Percentiles rank a stretch among this genome's conserved stretches.
These are phyloP conservation scores for Leucoptera coffeella DNA, from an alignment of 2,888 invertebrate genomes.

Conservation along the genomic window DNA sequence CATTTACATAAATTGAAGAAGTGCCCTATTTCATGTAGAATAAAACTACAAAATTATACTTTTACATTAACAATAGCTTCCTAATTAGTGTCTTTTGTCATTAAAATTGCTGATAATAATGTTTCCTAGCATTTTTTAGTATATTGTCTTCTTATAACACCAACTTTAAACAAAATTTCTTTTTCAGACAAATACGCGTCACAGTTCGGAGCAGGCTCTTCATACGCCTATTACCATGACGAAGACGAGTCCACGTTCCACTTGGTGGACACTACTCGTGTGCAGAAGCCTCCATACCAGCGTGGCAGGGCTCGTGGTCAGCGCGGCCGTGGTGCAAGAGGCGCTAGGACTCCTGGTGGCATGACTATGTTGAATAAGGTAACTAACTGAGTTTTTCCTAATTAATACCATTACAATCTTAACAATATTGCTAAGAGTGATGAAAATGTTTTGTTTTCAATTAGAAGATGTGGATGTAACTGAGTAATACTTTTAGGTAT, in stretches of 20 bases:
- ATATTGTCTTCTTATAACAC: too few relatives aligned
- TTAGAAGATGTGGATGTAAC: neutral
- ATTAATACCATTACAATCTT: too few relatives aligned
- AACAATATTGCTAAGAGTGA: too few relatives aligned
- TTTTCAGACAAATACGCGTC: slow-evolving; percentile 80
- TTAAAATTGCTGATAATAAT: too few relatives aligned
- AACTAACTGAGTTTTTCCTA: too few relatives aligned
- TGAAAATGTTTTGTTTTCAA: neutral
- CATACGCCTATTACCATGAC: slow-evolving; percentile 98
- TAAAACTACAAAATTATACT: too few relatives aligned
- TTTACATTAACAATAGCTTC: too few relatives aligned
- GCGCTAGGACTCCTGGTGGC: slow-evolving; percentile 61
- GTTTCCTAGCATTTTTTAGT: too few relatives aligned
- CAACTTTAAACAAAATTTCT: neutral
- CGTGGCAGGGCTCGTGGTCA: slow-evolving; percentile 83
- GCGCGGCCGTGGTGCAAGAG: slow-evolving; percentile 65
- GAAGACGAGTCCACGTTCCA: slow-evolving; percentile 99
- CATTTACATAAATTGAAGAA: too few relatives aligned
- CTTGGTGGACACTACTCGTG: slow-evolving; percentile 89
- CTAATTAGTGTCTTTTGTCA: too few relatives aligned
- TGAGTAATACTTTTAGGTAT: too few relatives aligned
- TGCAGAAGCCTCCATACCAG: slow-evolving; percentile 88
- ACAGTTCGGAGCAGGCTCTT: slow-evolving; percentile 89
- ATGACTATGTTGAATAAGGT: slow-evolving; percentile 84
- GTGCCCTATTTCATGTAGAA: too few relatives aligned